These are phyloP conservation scores for Cryptus viduatorius DNA, from an alignment of 2,888 invertebrate genomes.

Conservation along the genomic window DNA sequence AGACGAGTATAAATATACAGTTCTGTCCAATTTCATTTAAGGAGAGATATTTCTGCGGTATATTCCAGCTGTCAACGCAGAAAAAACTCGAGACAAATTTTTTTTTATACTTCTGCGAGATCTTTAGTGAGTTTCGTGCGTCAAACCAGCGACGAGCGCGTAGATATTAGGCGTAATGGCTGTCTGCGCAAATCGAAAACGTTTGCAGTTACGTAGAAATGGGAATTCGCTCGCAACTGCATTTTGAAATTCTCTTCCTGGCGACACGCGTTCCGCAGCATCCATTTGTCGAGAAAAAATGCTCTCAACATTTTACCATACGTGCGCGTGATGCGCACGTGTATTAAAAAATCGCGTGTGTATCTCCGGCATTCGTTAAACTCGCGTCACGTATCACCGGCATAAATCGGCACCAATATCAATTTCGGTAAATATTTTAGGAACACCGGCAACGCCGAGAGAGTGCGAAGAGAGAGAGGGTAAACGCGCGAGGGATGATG, in stretches of 20 bases:
- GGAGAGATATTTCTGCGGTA: no score
- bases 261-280: neutral
- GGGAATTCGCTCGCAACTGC: neutral
- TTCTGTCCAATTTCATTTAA: no score
- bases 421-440: constrained; percentile 70
- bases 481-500: constrained; percentile 16
- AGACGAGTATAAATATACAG: no score
- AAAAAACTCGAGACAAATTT: no score
- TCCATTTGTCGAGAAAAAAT: constrained; percentile 38
- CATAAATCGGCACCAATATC: constrained; percentile 71
- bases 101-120: neutral
- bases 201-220: neutral
- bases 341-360: constrained; percentile 3
- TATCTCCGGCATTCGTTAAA: constrained; percentile 47
- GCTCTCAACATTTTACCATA: constrained; percentile 38
- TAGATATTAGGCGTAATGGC: no score
- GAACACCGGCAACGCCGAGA: constrained; percentile 3
- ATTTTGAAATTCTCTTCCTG: neutral
- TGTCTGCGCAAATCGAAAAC: no score
- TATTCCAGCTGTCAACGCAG: no score
- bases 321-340: constrained; percentile 6
- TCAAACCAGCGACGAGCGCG: neutral
- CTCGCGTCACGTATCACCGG: constrained; percentile 55
- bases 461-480: constrained; percentile 3
- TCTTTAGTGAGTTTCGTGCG: neutral